Percentiles rank a stretch among this genome's conserved stretches.
Evolutionary conservation across 2,888 invertebrate genomes (phyloP).

Genomic region (Holacanthella duospinosa): DNA sequence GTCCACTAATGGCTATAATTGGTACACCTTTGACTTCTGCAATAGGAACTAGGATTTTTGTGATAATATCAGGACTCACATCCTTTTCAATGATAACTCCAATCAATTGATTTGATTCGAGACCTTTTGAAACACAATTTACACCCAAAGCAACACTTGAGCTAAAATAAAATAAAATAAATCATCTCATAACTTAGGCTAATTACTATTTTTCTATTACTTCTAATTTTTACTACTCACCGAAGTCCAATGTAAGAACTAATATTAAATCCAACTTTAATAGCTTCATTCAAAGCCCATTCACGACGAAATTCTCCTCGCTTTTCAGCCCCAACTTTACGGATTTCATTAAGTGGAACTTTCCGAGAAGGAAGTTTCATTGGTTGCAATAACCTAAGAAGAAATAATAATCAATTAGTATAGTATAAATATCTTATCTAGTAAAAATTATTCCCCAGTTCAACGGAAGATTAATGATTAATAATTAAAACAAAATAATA

Average conservation of each 20-base stretch:
- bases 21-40: constrained; percentile 26
- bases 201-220: constrained; percentile 1
- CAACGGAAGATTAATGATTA: too few relatives aligned
- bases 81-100: constrained; percentile 31
- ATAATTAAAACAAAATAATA: too few relatives aligned
- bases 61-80: constrained; percentile 33
- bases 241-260: constrained; percentile 16
- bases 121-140: constrained; percentile 25
- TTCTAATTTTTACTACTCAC: constrained; percentile 10
- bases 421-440: too few relatives aligned
- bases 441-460: background rate
- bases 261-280: constrained; percentile 21
- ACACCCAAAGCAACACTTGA: constrained; percentile 25
- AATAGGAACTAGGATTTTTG: constrained; percentile 30
- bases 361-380: constrained; percentile 21
- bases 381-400: constrained; percentile 13
- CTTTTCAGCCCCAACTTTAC: constrained; percentile 20
- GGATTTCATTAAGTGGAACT: constrained; percentile 22
- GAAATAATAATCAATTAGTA: background rate
- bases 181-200: background rate
- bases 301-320: constrained; percentile 21
- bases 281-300: constrained; percentile 14
- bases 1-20: constrained; percentile 25
- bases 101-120: constrained; percentile 20
- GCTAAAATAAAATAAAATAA: constrained; percentile 15